Percentiles rank a stretch among this genome's conserved stretches.
phyloP scores from a whole-genome alignment of 2,797 vertebrate species.

The Helarctos malayanus region DNA sequence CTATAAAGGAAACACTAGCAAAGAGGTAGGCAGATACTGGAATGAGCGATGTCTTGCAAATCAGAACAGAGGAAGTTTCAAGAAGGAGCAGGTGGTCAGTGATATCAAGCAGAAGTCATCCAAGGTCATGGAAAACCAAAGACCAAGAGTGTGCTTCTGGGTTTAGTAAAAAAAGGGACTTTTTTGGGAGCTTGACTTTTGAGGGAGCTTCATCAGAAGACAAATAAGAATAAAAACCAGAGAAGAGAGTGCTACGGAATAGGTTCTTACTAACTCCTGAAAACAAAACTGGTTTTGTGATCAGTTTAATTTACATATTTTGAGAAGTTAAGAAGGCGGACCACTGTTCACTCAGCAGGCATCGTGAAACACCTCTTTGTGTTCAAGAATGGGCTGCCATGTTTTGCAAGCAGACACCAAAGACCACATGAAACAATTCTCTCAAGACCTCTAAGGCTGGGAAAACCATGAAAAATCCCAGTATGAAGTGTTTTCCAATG shows the following conservation, averaged over 20 bases:
- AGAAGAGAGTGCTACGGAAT: slow-evolving; percentile 17
- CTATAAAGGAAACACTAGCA: not conserved
- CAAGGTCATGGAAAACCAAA: slow-evolving; percentile 16
- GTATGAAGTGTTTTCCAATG: slow-evolving; percentile 60
- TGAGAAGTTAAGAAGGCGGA: not conserved
- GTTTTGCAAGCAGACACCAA: slow-evolving; percentile 78
- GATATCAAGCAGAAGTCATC: not conserved
- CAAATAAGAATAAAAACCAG: not conserved
- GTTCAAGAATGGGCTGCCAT: not conserved
- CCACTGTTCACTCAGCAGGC: not conserved
- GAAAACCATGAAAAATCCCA: slow-evolving; percentile 66
- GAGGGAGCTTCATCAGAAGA: not conserved
- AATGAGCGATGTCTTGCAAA: not conserved
- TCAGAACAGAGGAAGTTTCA: not conserved
- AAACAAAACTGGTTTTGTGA: not conserved
- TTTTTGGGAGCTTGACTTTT: not conserved
- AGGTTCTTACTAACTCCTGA: not conserved
- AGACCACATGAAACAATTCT: slow-evolving; percentile 61
- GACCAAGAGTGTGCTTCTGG: not conserved
- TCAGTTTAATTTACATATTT: slow-evolving; percentile 24
- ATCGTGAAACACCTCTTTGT: slow-evolving; percentile 51
- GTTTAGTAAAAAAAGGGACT: not conserved
- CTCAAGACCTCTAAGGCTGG: slow-evolving; percentile 57
- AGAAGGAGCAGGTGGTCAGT: not conserved
- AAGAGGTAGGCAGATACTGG: not conserved